These are phyloP conservation scores for Acrobasis suavella DNA, from an alignment of 2,888 invertebrate genomes.

Conservation along the genomic window DNA sequence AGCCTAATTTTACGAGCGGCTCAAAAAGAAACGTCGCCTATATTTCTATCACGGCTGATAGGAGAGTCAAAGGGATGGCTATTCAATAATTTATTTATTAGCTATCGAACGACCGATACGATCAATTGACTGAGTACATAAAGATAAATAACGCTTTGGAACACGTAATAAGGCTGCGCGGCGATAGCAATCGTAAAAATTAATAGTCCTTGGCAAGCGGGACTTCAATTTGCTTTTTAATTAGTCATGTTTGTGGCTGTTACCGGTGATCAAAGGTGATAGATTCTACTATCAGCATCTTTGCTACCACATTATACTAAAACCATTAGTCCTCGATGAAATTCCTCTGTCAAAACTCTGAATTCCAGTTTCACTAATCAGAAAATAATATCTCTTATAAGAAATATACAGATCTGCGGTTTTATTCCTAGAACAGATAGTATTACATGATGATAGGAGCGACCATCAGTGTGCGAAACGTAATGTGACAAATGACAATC, in stretches of 20 bases:
- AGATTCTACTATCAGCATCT: too few species aligned
- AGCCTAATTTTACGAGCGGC: slow-evolving; percentile 35
- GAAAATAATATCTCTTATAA: too few species aligned
- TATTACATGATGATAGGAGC: too few species aligned
- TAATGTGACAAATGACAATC: too few species aligned
- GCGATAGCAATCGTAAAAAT: slow-evolving; percentile 70
- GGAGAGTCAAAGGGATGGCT: slow-evolving; percentile 44
- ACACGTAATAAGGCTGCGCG: slow-evolving; percentile 49
- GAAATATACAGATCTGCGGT: too few species aligned
- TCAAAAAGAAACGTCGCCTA: slow-evolving; percentile 35
- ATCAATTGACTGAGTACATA: slow-evolving; percentile 61
- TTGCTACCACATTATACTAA: too few species aligned
- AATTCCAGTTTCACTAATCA: too few species aligned
- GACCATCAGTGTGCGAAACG: too few species aligned
- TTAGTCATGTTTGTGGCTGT: slow-evolving; percentile 41
- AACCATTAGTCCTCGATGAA: too few species aligned
- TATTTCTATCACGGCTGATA: slow-evolving; percentile 43
- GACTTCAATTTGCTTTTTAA: slow-evolving; percentile 72
- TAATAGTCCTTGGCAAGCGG: slow-evolving; percentile 66
- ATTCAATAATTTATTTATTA: slow-evolving; percentile 62
- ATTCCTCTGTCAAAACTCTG: too few species aligned
- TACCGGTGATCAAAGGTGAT: background rate
- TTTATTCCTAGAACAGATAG: too few species aligned
- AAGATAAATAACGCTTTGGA: slow-evolving; percentile 55
- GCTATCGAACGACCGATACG: slow-evolving; percentile 54